These are phyloP conservation scores for Harpalus rubripes DNA, from an alignment of 2,888 invertebrate species.

Conservation along the genomic window DNA sequence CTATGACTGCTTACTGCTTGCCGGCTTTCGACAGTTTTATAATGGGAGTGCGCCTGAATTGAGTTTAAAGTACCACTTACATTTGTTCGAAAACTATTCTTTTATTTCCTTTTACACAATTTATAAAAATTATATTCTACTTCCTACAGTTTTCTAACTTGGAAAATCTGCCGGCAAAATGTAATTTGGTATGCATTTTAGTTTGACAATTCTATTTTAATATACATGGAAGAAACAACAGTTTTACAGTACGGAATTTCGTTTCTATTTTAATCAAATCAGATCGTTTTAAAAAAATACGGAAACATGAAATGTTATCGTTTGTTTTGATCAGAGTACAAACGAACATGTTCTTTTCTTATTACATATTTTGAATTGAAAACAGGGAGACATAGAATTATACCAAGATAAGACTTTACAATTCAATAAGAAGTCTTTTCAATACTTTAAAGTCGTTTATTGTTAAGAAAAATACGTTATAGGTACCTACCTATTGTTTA, in stretches of 20 bases:
- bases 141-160: neutral
- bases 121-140: conserved; percentile 24
- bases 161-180: too few relatives aligned
- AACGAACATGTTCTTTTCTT: neutral
- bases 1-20: neutral
- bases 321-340: neutral
- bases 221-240: neutral
- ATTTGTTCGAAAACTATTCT: conserved; percentile 33
- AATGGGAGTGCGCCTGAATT: conserved; percentile 1
- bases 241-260: neutral
- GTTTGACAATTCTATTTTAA: neutral
- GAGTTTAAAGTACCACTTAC: conserved; percentile 41
- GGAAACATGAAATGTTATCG: neutral
- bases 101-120: conserved; percentile 26
- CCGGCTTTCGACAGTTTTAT: conserved; percentile 14
- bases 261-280: neutral
- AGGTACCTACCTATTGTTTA: too few relatives aligned
- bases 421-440: neutral
- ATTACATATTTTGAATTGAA: conserved; percentile 7
- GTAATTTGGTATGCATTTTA: neutral
- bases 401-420: neutral
- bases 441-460: neutral
- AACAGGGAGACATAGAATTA: neutral
- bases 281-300: neutral
- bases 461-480: too few relatives aligned